Evolutionary conservation across 2,888 invertebrate species (phyloP), one percentile per base, ranked within the genome.

Genomic region (Alloplasta piceator): DNA sequence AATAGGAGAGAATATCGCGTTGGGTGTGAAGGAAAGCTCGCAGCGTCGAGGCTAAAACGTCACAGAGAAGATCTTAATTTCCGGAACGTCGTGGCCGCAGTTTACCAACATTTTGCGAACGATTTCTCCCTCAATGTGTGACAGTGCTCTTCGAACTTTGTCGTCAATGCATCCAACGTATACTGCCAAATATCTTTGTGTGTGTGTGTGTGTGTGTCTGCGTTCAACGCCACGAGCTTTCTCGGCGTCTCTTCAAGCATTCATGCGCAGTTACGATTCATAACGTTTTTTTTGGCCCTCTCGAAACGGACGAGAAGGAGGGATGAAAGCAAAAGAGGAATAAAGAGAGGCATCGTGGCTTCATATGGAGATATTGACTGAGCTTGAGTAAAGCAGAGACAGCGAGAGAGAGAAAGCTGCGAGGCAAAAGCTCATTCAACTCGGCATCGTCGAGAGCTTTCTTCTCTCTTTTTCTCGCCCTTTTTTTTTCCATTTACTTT

Each of bases 191-290:
- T 26, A 26, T 26, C 26, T 48, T 9, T 55, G 39, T 60, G 55
- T 76, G 56, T 63, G 58, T 46, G 52, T 61, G 41, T 9, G 48
- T n/a, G 43, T 41, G 14, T 52, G 10, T 52, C 52, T 26, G 66
- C 14, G 48, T 14, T 64, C 43, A 55, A 66, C 66, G 46, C 74
- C 77, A 70, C 73, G 71, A 56, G 60, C 72, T 67, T 26, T 71
- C 77, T 41, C 64, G 48, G 76, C 68, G 77, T 85, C 86, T 86
- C 80, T 82, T 87, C 84, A 87, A 83, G 85, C 86, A 90, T 90
- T 90, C 88, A 90, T 89, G 87, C 86, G 86, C 86, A 86, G 87
- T 87, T 89, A 89, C 87, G 87, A 90, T 90, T 90, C 89, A 90
- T 89, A 88, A 89, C 85, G 84, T 86, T 78, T 78, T 84, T 73